phyloP scores from a whole-genome alignment of 2,113 vertebrate genomes.

The Fregata magnificens region DNA sequence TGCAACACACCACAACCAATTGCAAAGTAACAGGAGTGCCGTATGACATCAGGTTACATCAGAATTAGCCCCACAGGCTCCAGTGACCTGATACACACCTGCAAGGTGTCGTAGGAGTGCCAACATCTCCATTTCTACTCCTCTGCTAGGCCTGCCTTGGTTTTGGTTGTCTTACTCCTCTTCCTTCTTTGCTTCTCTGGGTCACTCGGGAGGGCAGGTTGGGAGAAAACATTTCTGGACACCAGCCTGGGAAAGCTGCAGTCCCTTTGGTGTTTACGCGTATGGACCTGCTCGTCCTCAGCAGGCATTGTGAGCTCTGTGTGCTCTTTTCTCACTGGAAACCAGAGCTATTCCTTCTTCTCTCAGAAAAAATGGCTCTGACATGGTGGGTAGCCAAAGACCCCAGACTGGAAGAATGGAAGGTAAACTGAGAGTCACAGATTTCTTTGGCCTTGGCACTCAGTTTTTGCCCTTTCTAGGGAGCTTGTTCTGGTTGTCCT shows the following conservation, averaged over 20 bases:
- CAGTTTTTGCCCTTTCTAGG: background rate
- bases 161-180: background rate
- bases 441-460: background rate
- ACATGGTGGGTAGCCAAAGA: background rate
- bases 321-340: background rate
- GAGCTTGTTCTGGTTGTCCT: background rate
- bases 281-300: background rate
- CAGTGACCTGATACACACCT: background rate
- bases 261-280: background rate
- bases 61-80: background rate
- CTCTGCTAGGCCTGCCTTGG: background rate
- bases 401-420: background rate
- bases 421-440: background rate
- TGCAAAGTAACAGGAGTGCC: background rate
- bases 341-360: background rate
- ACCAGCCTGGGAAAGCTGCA: background rate
- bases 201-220: background rate
- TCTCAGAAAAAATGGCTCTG: background rate
- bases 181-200: background rate
- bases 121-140: background rate
- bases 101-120: background rate
- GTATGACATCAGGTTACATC: background rate
- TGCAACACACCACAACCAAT: background rate
- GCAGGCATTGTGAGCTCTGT: background rate
- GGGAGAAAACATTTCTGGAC: rapidly evolving